Conservation (phyloP, 2,113 vertebrate genomes). For the Seriola aureovittata region DNA sequence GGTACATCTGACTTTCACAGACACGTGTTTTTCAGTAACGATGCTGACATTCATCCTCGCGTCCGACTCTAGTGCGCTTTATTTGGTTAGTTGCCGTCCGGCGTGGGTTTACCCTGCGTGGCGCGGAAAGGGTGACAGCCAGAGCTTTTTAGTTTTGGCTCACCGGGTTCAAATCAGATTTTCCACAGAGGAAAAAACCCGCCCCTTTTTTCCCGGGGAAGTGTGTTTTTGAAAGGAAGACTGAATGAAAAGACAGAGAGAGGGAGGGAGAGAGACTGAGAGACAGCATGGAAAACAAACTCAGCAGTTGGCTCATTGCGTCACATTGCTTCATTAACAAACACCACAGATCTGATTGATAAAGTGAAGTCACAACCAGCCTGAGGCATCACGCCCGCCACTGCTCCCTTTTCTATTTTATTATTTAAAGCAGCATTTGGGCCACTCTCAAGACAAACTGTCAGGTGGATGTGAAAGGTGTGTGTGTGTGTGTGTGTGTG, state of each 20-base stretch:
- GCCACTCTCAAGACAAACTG: conserved; percentile 19
- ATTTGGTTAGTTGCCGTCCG: neutral
- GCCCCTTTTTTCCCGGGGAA: conserved; percentile 75
- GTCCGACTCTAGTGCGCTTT: neutral
- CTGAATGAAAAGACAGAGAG: conserved; percentile 74
- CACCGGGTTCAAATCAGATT: conserved; percentile 82
- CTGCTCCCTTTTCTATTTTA: neutral
- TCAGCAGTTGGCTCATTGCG: conserved; percentile 32
- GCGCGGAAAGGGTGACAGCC: conserved; percentile 67
- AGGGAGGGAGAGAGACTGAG: conserved; percentile 26
- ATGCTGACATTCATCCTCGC: neutral
- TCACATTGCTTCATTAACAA: conserved; percentile 27
- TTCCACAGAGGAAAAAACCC: conserved; percentile 85
- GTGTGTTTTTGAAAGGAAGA: conserved; percentile 81
- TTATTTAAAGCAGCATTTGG: neutral
- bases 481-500: conserved; percentile 13
- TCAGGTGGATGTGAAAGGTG: conserved; percentile 66
- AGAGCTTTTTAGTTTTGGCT: conserved; percentile 68
- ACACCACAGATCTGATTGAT: conserved; percentile 32
- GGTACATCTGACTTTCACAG: conserved; percentile 8
- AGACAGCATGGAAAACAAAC: conserved; percentile 63
- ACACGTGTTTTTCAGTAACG: conserved; percentile 36
- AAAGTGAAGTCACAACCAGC: neutral
- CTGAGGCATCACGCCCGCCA: neutral
- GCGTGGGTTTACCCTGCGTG: conserved; percentile 31